These are phyloP conservation scores for Silurus glanis DNA, from an alignment of 2,113 vertebrate species.

Conservation along the genomic window DNA sequence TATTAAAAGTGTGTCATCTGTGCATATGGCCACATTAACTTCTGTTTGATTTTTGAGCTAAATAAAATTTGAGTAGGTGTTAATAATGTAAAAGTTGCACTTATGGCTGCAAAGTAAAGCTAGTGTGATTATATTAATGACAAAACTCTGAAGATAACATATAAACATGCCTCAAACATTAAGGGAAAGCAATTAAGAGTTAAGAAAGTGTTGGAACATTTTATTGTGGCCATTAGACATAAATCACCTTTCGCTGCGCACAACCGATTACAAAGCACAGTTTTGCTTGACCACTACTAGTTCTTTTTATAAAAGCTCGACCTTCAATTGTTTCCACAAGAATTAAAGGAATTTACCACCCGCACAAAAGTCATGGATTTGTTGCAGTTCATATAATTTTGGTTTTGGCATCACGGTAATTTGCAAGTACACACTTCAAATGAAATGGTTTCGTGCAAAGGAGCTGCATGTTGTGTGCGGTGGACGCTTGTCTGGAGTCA, in stretches of 20 bases:
- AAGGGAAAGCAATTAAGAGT: constrained; percentile 26
- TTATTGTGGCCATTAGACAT: constrained; percentile 64
- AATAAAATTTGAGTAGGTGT: not conserved
- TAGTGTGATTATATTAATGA: not conserved
- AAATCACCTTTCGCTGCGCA: constrained; percentile 69
- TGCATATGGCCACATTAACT: constrained; percentile 7
- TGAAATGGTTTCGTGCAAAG: constrained; percentile 64
- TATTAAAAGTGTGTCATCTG: not conserved
- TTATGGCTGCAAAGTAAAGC: not conserved
- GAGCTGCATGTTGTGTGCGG: constrained; percentile 56
- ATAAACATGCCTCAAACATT: constrained; percentile 20
- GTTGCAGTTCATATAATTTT: constrained; percentile 85
- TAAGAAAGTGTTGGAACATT: constrained; percentile 49
- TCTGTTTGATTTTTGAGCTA: constrained; percentile 24
- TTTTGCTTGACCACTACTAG: constrained; percentile 69
- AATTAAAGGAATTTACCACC: constrained; percentile 79
- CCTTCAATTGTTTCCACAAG: constrained; percentile 79
- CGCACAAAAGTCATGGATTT: constrained; percentile 77
- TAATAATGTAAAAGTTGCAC: not conserved
- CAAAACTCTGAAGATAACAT: constrained; percentile 3
- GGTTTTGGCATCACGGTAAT: constrained; percentile 81
- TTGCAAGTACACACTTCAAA: constrained; percentile 78
- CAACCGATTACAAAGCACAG: constrained; percentile 75
- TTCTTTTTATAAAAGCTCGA: constrained; percentile 75
- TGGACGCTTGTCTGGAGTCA: constrained; percentile 61